Conservation (phyloP, 2,888 invertebrate genomes). For the Agrenia bidenticulata region DNA sequence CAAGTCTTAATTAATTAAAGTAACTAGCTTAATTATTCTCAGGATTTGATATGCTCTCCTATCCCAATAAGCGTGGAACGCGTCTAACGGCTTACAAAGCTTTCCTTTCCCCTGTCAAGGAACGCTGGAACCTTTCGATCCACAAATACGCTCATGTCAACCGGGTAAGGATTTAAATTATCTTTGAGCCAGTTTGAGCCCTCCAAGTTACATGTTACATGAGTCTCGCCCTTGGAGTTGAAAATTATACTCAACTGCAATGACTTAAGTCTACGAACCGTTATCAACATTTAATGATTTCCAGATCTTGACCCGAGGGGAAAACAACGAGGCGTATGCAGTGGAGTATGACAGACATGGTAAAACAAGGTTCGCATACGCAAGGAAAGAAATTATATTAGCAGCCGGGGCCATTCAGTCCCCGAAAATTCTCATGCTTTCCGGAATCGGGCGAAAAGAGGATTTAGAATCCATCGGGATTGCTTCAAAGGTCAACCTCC, state of each 20-base stretch:
- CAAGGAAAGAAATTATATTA: constrained; percentile 38
- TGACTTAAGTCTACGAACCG: neutral
- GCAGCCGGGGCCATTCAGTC: constrained; percentile 39
- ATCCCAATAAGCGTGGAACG: constrained; percentile 29
- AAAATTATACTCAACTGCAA: constrained; percentile 2
- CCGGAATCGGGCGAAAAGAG: constrained; percentile 39
- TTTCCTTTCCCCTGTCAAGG: constrained; percentile 26
- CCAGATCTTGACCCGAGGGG: constrained; percentile 28
- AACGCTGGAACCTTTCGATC: constrained; percentile 31
- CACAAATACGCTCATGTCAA: constrained; percentile 38
- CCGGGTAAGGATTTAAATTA: constrained; percentile 27
- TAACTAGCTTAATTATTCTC: neutral
- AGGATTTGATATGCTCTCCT: constrained; percentile 34
- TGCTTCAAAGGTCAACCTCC: constrained; percentile 15
- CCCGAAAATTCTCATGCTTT: constrained; percentile 34
- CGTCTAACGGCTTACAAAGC: constrained; percentile 31
- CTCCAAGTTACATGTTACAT: no score
- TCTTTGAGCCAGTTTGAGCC: no score
- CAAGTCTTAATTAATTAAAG: constrained; percentile 4
- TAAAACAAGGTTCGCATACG: constrained; percentile 27
- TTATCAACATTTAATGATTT: no score
- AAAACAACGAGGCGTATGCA: constrained; percentile 38
- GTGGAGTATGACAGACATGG: constrained; percentile 43
- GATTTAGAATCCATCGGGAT: constrained; percentile 38
- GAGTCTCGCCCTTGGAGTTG: no score